phyloP scores from a whole-genome alignment of 2,113 vertebrate species.

The Lophotis ruficrista region DNA sequence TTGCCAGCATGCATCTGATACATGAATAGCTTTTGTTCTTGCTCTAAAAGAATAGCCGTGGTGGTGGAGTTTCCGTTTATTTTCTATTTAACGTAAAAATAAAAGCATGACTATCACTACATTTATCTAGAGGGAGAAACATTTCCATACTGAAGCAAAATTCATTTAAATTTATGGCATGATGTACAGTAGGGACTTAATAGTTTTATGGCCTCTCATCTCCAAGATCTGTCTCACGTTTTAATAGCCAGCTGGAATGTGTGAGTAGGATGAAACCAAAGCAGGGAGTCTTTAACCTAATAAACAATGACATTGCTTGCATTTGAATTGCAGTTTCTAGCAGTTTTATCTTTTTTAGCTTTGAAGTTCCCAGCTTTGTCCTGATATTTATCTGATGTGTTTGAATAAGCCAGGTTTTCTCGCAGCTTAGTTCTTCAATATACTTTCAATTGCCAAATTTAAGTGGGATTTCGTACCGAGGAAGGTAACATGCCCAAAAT shows the following conservation, averaged over 20 bases:
- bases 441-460: neutral
- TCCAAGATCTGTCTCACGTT: neutral
- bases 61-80: neutral
- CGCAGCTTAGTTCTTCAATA: neutral
- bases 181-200: neutral
- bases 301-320: neutral
- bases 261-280: neutral
- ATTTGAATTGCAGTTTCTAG: neutral
- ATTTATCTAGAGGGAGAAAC: neutral
- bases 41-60: neutral
- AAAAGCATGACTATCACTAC: neutral
- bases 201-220: neutral
- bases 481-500: neutral
- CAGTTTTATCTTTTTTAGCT: neutral
- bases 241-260: neutral
- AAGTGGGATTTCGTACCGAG: neutral
- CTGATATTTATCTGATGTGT: neutral
- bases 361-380: neutral
- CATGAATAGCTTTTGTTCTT: slow-evolving; percentile 53
- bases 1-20: slow-evolving; percentile 8
- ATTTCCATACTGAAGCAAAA: neutral
- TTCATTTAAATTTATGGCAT: neutral
- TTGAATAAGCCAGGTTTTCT: neutral
- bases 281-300: neutral
- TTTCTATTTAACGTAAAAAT: neutral